phyloP scores from a whole-genome alignment of 2,113 vertebrate species.

The Leiothrix lutea region DNA sequence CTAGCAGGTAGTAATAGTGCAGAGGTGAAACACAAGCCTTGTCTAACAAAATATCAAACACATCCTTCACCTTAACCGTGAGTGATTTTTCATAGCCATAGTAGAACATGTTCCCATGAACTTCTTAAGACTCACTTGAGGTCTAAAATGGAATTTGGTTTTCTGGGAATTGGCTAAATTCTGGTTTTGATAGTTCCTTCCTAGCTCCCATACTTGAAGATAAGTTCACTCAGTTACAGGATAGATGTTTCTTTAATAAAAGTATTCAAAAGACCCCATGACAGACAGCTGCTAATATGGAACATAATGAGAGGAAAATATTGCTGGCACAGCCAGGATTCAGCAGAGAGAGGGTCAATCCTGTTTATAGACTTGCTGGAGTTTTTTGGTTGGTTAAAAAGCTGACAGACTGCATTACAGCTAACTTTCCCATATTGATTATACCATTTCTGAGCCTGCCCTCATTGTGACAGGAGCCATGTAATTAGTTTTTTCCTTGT shows the following conservation, averaged over 20 bases:
- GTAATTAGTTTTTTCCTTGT: slow-evolving; percentile 81
- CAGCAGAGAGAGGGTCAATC: slow-evolving; percentile 45
- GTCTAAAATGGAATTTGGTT: background rate
- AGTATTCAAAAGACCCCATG: background rate
- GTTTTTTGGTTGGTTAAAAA: slow-evolving; percentile 88
- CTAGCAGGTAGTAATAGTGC: background rate
- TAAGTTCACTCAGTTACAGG: background rate
- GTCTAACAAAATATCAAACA: background rate
- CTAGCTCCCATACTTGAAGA: background rate
- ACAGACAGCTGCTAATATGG: slow-evolving; percentile 24
- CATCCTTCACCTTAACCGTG: background rate
- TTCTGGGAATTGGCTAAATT: background rate
- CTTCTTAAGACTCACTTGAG: background rate
- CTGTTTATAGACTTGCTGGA: slow-evolving; percentile 83
- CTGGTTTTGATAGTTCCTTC: background rate
- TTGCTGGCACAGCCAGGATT: slow-evolving; percentile 10
- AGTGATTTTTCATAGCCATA: background rate
- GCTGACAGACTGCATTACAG: slow-evolving; percentile 90
- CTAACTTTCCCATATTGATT: slow-evolving; percentile 92
- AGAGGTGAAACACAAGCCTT: background rate
- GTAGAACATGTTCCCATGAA: background rate
- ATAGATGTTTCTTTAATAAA: background rate
- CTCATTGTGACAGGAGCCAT: slow-evolving; percentile 75
- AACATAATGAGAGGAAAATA: background rate
- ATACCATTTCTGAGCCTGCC: slow-evolving; percentile 84